A percentile compares a stretch with the other conserved stretches of the same genome.
Evolutionary conservation across 2,888 invertebrate genomes (phyloP).

Genomic region (Flexamia atlantica): DNA sequence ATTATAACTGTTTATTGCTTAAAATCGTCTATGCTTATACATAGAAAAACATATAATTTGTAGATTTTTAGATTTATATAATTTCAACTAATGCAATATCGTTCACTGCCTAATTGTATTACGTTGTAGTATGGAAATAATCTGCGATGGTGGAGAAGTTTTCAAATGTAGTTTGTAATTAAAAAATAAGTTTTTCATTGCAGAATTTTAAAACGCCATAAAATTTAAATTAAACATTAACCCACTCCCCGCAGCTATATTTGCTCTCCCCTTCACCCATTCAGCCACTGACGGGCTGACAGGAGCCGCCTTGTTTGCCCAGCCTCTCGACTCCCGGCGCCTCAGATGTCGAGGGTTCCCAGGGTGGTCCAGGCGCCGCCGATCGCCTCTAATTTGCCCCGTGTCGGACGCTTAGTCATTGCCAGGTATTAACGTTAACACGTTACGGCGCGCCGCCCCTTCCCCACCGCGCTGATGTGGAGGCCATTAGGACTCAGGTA

Average conservation of each 20-base stretch:
- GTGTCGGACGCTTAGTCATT: constrained; percentile 52
- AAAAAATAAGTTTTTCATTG: too few species aligned
- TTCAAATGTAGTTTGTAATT: too few species aligned
- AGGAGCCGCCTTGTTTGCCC: neutral
- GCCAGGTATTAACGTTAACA: constrained; percentile 39
- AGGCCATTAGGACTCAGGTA: constrained; percentile 9
- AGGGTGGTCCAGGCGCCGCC: constrained; percentile 35
- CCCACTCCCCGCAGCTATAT: neutral
- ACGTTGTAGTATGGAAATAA: too few species aligned
- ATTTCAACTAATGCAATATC: too few species aligned
- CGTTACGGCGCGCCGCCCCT: neutral
- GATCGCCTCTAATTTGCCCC: constrained; percentile 1
- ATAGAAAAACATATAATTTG: too few species aligned
- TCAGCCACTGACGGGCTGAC: neutral
- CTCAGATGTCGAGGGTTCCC: neutral
- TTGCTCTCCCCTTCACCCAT: neutral
- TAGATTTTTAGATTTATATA: too few species aligned
- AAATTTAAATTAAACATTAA: too few species aligned
- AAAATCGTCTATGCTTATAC: too few species aligned
- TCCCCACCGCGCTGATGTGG: constrained; percentile 3
- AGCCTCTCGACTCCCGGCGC: neutral
- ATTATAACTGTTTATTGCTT: too few species aligned
- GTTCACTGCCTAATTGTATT: too few species aligned
- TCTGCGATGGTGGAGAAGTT: too few species aligned
- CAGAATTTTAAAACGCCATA: too few species aligned